These are phyloP conservation scores for Ardeotis arabs DNA, from an alignment of 2,113 vertebrate species.

Conservation along the genomic window DNA sequence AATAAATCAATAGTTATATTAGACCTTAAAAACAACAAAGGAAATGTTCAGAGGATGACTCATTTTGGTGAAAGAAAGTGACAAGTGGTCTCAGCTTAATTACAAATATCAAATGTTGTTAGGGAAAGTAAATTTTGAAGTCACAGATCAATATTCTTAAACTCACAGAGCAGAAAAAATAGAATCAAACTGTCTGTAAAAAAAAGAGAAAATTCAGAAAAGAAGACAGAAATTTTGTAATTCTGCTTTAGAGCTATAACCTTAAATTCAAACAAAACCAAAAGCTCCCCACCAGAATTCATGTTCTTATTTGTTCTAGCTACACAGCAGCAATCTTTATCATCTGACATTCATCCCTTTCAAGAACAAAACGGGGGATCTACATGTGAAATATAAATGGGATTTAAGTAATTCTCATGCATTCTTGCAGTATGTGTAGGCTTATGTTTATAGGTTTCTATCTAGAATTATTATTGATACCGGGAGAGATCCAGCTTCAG, in stretches of 20 bases:
- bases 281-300: not conserved
- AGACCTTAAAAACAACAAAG: conserved; percentile 12
- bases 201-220: not conserved
- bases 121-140: not conserved
- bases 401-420: not conserved
- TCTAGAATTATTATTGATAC: not conserved
- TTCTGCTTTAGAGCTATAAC: not conserved
- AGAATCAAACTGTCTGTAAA: not conserved
- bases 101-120: conserved; percentile 15
- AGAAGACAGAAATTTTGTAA: not conserved
- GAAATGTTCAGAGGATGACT: not conserved
- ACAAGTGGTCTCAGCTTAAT: conserved; percentile 15
- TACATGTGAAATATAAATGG: not conserved
- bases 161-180: not conserved
- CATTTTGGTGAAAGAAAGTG: conserved; percentile 1
- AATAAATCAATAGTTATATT: conserved; percentile 33
- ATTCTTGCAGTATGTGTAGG: not conserved
- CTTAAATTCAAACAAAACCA: not conserved
- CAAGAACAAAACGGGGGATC: not conserved
- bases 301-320: not conserved
- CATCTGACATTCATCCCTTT: not conserved
- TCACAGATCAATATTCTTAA: not conserved
- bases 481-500: not conserved
- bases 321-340: not conserved
- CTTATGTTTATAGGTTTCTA: not conserved